phyloP scores from a whole-genome alignment of 2,113 vertebrate species.

The Calonectris borealis region DNA sequence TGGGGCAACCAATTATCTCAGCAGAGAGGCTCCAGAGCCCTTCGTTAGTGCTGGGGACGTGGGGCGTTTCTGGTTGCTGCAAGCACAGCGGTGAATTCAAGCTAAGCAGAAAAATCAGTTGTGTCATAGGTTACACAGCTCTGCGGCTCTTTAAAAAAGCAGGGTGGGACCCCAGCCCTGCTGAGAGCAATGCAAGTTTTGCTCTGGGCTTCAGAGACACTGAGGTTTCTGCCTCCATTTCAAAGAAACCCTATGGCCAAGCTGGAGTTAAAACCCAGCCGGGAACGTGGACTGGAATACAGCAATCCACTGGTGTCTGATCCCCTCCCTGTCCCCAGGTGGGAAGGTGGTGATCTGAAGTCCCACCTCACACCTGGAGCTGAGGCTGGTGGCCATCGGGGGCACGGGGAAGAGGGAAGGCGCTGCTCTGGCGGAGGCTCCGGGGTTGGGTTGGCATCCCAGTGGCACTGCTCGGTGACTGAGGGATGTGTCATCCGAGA shows the following conservation, averaged over 20 bases:
- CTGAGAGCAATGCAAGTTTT: neutral
- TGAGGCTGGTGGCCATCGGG: neutral
- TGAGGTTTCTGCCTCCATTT: neutral
- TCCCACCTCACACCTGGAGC: neutral
- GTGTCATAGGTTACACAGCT: neutral
- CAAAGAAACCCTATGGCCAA: neutral
- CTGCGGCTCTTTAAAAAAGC: neutral
- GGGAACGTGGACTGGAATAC: neutral
- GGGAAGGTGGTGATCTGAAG: neutral
- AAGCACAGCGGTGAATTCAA: neutral
- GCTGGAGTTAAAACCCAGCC: neutral
- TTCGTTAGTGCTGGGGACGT: accelerated
- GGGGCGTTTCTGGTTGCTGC: neutral
- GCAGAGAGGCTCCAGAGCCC: neutral
- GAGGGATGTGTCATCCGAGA: conserved; percentile 60
- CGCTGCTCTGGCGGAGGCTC: neutral
- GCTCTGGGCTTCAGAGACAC: neutral
- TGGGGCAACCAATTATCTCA: neutral
- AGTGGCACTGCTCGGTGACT: conserved; percentile 51
- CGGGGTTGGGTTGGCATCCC: neutral
- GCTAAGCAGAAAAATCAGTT: neutral
- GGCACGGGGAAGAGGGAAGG: neutral
- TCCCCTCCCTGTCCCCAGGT: too few species aligned
- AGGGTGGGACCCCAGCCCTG: neutral
- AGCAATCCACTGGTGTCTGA: neutral